These are phyloP conservation scores for Vanessa tameamea DNA, from an alignment of 1,140 invertebrate species.

Conservation along the genomic window DNA sequence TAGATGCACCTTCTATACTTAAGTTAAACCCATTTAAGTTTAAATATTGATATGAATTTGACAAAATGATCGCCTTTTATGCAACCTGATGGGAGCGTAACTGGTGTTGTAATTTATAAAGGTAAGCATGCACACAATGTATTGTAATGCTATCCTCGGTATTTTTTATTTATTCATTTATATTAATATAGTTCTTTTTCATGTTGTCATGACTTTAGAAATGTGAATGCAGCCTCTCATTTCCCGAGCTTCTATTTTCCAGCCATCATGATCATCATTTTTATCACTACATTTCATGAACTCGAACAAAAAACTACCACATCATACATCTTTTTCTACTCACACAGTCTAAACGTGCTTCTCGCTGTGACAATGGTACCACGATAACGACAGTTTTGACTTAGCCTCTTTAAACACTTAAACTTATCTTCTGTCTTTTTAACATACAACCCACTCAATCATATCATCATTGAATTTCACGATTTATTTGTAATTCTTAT, in stretches of 20 bases:
- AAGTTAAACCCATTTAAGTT: conserved; percentile 74
- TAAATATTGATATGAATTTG: conserved; percentile 76
- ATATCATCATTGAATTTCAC: not conserved
- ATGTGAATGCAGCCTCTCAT: conserved; percentile 38
- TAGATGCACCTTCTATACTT: conserved; percentile 75
- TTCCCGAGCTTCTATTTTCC: conserved; percentile 34
- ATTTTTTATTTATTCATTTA: conserved; percentile 36
- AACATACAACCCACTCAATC: not conserved
- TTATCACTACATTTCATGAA: conserved; percentile 37
- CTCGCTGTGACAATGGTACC: conserved; percentile 42
- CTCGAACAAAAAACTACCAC: conserved; percentile 26
- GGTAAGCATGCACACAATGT: conserved; percentile 79
- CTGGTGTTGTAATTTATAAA: conserved; percentile 79
- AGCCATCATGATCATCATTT: conserved; percentile 33
- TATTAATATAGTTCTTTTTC: conserved; percentile 40
- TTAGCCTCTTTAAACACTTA: not conserved
- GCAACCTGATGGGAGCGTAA: conserved; percentile 79
- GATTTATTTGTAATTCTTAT: not conserved
- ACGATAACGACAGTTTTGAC: conserved; percentile 40
- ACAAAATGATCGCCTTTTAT: conserved; percentile 79
- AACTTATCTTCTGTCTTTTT: conserved; percentile 1
- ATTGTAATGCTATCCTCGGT: conserved; percentile 54
- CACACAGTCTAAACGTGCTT: conserved; percentile 49
- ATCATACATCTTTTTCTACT: conserved; percentile 41
- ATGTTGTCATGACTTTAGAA: conserved; percentile 43